Evolutionary conservation across 37 sponge, comb jelly and placozoan species (phyloP).

Genomic region (Halisarca cf. caerulea): DNA sequence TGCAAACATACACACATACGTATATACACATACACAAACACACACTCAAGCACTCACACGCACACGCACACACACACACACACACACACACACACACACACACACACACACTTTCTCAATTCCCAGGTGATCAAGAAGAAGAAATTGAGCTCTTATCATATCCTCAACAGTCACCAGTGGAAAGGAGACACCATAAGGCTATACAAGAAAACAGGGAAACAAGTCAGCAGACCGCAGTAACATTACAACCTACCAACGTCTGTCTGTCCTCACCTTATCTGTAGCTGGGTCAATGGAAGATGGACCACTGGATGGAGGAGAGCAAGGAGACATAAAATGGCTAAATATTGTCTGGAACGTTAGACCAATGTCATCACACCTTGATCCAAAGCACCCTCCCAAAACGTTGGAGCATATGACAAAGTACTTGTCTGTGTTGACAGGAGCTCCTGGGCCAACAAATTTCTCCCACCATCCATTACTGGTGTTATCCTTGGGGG

Average conservation of each 20-base stretch:
- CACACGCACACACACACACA: slow-evolving; percentile 37
- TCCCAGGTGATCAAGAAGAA: slow-evolving; percentile 68
- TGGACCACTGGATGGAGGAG: slow-evolving; percentile 57
- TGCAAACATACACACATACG: not conserved
- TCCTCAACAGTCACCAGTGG: slow-evolving; percentile 76
- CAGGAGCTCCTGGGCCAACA: slow-evolving; percentile 71
- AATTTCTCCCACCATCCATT: slow-evolving; percentile 88
- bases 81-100: slow-evolving; percentile 11
- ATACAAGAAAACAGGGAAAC: not conserved
- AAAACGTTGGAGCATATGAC: slow-evolving; percentile 66
- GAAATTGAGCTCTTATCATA: slow-evolving; percentile 59
- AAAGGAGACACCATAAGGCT: slow-evolving; percentile 73
- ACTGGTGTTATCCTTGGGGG: slow-evolving; percentile 54
- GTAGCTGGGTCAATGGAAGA: slow-evolving; percentile 51
- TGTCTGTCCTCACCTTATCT: slow-evolving; percentile 2
- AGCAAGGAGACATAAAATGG: too few species aligned
- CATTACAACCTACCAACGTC: too few species aligned
- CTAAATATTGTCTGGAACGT: not conserved
- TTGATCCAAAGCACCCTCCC: slow-evolving; percentile 82
- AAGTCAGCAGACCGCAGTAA: too few species aligned
- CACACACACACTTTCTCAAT: slow-evolving; percentile 38
- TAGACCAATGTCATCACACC: slow-evolving; percentile 39
- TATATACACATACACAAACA: slow-evolving; percentile 9
- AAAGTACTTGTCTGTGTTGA: slow-evolving; percentile 80
- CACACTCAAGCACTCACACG: slow-evolving; percentile 33